phyloP scores from a whole-genome alignment of 2,888 invertebrate genomes.

The Idaea aversata region DNA sequence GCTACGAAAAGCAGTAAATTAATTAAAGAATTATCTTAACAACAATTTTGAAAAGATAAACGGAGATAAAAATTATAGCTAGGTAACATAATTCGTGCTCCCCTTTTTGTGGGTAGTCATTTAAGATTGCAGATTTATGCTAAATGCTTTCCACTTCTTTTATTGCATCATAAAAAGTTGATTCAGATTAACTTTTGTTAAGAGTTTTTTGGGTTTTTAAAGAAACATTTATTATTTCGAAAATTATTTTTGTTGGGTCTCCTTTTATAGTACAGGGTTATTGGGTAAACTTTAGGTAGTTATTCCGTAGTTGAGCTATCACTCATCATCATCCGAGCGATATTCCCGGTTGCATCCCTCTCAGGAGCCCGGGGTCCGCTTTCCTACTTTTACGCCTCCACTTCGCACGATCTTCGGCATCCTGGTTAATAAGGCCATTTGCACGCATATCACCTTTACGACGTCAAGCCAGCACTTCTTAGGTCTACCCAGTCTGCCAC shows the following conservation, averaged over 20 bases:
- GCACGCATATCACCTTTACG: too few relatives aligned
- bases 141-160: conserved; percentile 57
- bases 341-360: too few relatives aligned
- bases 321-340: too few relatives aligned
- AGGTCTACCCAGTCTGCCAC: too few relatives aligned
- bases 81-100: neutral
- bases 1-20: too few relatives aligned
- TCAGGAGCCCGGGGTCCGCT: too few relatives aligned
- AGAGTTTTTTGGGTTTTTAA: conserved; percentile 10
- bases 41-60: neutral
- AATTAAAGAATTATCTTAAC: neutral
- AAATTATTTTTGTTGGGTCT: neutral
- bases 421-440: too few relatives aligned
- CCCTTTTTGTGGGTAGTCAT: conserved; percentile 46
- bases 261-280: neutral
- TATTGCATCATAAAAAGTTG: conserved; percentile 50
- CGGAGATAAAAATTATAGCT: neutral
- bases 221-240: too few relatives aligned
- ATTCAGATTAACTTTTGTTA: conserved; percentile 50
- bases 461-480: too few relatives aligned
- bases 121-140: conserved; percentile 73
- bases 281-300: neutral
- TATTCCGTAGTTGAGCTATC: neutral
- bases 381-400: too few relatives aligned
- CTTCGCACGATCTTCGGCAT: too few relatives aligned